Conservation (phyloP, 2,888 invertebrate genomes). For the Dynastes grantii region DNA sequence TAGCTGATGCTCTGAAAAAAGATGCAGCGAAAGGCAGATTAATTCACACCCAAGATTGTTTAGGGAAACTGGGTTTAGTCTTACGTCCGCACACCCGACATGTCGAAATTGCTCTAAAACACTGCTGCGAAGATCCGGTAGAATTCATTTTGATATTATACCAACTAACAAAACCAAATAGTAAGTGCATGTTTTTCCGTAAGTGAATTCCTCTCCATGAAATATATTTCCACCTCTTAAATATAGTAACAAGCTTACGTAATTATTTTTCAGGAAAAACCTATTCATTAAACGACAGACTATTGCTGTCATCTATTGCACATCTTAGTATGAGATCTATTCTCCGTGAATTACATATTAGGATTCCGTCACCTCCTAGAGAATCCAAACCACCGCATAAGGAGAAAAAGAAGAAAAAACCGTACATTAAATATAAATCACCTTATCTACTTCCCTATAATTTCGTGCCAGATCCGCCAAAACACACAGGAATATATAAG, state of each 20-base stretch:
- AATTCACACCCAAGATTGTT: conserved; percentile 60
- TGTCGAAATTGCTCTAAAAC: conserved; percentile 62
- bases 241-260: too few relatives aligned
- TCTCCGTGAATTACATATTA: conserved; percentile 66
- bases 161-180: conserved; percentile 64
- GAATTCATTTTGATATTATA: conserved; percentile 68
- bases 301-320: conserved; percentile 67
- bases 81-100: conserved; percentile 60
- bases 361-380: conserved; percentile 68
- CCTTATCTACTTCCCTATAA: conserved; percentile 65
- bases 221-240: too few relatives aligned
- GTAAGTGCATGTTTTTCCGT: conserved; percentile 54
- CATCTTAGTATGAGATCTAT: conserved; percentile 67
- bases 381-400: conserved; percentile 40
- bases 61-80: conserved; percentile 64
- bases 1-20: conserved; percentile 59
- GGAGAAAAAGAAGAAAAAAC: conserved; percentile 39
- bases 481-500: conserved; percentile 61
- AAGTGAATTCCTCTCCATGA: too few relatives aligned
- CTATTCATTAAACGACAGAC: conserved; percentile 67
- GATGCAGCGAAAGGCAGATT: conserved; percentile 60
- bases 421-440: conserved; percentile 58
- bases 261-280: conserved; percentile 53
- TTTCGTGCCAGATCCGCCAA: conserved; percentile 57
- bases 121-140: conserved; percentile 64